Percentiles rank a stretch among this genome's conserved stretches.
These are phyloP conservation scores for Drosophila pectinifera DNA, from an alignment of 1,140 invertebrate genomes.

Conservation along the genomic window DNA sequence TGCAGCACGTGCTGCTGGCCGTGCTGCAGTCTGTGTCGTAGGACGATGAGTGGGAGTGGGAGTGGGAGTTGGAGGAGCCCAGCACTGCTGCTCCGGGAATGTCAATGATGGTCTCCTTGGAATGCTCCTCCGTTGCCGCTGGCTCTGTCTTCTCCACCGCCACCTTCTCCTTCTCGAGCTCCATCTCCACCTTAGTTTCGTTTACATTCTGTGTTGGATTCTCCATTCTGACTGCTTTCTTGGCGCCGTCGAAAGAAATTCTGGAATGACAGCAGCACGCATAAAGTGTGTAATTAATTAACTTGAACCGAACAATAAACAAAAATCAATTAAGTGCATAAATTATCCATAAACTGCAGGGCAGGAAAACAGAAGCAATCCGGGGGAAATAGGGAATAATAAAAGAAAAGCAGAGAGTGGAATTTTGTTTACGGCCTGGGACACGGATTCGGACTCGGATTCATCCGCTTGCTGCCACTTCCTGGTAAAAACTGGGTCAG, in stretches of 20 bases:
- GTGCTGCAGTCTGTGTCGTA: conserved; percentile 83
- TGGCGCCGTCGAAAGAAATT: conserved; percentile 46
- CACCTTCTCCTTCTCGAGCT: conserved; percentile 10
- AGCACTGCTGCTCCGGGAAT: conserved; percentile 57
- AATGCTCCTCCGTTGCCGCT: conserved; percentile 10
- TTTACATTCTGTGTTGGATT: conserved; percentile 55
- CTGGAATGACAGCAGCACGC: conserved; percentile 37
- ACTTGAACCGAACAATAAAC: conserved; percentile 68
- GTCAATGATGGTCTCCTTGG: conserved; percentile 77
- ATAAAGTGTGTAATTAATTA: conserved; percentile 75
- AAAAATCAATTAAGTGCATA: conserved; percentile 82
- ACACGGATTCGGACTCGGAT: conserved; percentile 43
- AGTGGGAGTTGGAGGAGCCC: conserved; percentile 34
- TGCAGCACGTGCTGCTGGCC: conserved; percentile 81
- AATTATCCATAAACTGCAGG: conserved; percentile 74
- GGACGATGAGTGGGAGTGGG: conserved; percentile 58
- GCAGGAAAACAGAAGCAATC: conserved; percentile 28
- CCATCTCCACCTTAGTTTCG: conserved; percentile 57
- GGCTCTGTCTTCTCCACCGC: conserved; percentile 10
- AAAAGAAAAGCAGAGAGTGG: conserved; percentile 8
- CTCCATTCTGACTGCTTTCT: conserved; percentile 43
- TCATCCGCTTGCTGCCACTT: conserved; percentile 13
- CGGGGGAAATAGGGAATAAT: not conserved
- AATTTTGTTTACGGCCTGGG: conserved; percentile 62
- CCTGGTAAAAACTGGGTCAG: conserved; percentile 32